Percentiles rank a stretch among this genome's conserved stretches.
Conservation (phyloP, 1,140 invertebrate species). For the Meloidogyne hapla region DNA sequence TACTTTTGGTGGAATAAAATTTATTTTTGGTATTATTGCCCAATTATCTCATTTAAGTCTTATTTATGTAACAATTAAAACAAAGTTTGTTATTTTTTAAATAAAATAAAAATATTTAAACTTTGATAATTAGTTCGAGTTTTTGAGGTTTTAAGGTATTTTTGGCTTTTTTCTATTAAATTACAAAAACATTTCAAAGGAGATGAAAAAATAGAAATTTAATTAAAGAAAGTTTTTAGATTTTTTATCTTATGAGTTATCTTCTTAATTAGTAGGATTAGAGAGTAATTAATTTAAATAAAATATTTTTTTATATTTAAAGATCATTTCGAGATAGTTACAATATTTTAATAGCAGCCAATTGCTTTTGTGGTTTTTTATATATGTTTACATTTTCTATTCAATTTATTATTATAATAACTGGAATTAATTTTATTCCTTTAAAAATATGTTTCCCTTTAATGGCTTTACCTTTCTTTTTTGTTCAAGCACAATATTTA, state of each 20-base stretch:
- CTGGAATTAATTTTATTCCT: not conserved
- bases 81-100: not conserved
- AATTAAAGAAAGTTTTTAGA: too few relatives aligned
- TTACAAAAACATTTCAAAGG: too few relatives aligned
- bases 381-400: slow-evolving; percentile 10
- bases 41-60: not conserved
- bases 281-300: too few relatives aligned
- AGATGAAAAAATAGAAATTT: too few relatives aligned
- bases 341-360: slow-evolving; percentile 12
- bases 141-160: too few relatives aligned
- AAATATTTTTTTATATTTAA: not conserved
- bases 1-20: not conserved
- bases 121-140: too few relatives aligned
- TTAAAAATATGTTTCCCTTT: not conserved
- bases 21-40: not conserved
- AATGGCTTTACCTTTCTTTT: slow-evolving; percentile 10
- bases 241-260: too few relatives aligned
- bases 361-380: not conserved
- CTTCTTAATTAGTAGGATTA: too few relatives aligned
- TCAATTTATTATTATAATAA: not conserved
- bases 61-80: not conserved
- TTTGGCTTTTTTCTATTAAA: too few relatives aligned
- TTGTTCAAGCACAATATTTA: slow-evolving; percentile 4
- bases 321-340: slow-evolving; percentile 2
- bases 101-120: too few relatives aligned